Evolutionary conservation across 1,140 invertebrate genomes (phyloP).

Genomic region (Laupala kohalensis): DNA sequence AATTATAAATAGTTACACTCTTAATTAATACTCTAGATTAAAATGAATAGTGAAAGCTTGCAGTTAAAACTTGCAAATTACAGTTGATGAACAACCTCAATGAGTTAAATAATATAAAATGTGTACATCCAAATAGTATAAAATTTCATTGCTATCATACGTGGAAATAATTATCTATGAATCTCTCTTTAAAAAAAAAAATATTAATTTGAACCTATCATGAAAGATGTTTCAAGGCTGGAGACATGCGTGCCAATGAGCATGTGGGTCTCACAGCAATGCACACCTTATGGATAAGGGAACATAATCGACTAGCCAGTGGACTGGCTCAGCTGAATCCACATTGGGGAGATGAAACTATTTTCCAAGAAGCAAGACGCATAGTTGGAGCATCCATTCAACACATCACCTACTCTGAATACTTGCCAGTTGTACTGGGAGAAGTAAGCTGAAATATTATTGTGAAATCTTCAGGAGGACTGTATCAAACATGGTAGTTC

Average conservation of each 20-base stretch:
- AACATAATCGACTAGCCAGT: constrained; percentile 29
- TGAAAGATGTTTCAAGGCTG: constrained; percentile 37
- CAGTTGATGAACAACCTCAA: too few relatives aligned
- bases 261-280: constrained; percentile 29
- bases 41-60: too few relatives aligned
- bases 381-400: constrained; percentile 42
- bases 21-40: too few relatives aligned
- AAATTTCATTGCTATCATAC: too few relatives aligned
- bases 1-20: too few relatives aligned
- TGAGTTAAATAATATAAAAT: too few relatives aligned
- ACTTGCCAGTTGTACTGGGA: constrained; percentile 40
- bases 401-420: constrained; percentile 45
- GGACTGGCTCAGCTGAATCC: constrained; percentile 31
- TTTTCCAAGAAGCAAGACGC: constrained; percentile 37
- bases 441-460: constrained; percentile 15
- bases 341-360: constrained; percentile 32
- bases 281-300: constrained; percentile 27
- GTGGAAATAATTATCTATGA: too few relatives aligned
- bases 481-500: background rate
- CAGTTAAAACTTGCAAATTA: too few relatives aligned
- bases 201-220: too few relatives aligned
- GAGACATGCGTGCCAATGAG: constrained; percentile 35
- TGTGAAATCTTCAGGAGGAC: background rate
- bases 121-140: too few relatives aligned
- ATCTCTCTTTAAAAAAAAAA: too few relatives aligned